Evolutionary conservation across 2,797 vertebrate species (phyloP), one percentile per base, ranked within the genome.

Genomic region (Anabacerthia variegaticeps): DNA sequence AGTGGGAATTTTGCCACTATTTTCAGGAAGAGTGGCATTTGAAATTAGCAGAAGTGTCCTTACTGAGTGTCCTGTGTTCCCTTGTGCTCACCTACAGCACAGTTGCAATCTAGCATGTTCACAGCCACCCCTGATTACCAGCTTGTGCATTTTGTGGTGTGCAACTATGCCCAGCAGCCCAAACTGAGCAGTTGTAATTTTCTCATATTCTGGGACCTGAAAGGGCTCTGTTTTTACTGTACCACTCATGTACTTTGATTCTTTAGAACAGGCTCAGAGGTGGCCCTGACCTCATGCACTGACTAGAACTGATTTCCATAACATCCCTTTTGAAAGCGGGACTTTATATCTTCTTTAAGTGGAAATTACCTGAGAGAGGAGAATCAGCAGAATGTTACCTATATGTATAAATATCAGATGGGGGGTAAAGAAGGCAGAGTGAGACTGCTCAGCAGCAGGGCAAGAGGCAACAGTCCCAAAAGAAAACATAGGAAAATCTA

Each of bases 281-380:
- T 88, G 62, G 10, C 32, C 21, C n/a, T 92, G 48, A 62, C 67
- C 69, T 63, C 19, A 3, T 58, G 41, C 1, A 1, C 68, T 88
- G 69, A 39, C 48, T 80, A 36, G 36, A 69, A 73, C 7, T 93
- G 48, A 67, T 67, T 94, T 94, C 67, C 32, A 9, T 78, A 78
- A 9, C 39, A 59, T 55, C 16, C 10, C 16, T 90, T 32, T 63
- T 59, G 21, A 92, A 85, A 85, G 14, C 30, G 79, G 48, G 39
- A 73, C 55, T 92, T 94, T 49, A 7, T 52, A 26, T 61, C 17
- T 63, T 85, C 49, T 76, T 13, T 36, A 54, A 68, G 43, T 61
- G 41, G 41, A 62, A 86, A 75, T 68, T 61, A 19, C 22, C 43
- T 39, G 37, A 30, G 21, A 9, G 32, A 58, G 16, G 9, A 34